A percentile compares a stretch with the other conserved stretches of the same genome.
These are phyloP conservation scores for Nymphalis polychloros DNA, from an alignment of 2,888 invertebrate species.

Conservation along the genomic window DNA sequence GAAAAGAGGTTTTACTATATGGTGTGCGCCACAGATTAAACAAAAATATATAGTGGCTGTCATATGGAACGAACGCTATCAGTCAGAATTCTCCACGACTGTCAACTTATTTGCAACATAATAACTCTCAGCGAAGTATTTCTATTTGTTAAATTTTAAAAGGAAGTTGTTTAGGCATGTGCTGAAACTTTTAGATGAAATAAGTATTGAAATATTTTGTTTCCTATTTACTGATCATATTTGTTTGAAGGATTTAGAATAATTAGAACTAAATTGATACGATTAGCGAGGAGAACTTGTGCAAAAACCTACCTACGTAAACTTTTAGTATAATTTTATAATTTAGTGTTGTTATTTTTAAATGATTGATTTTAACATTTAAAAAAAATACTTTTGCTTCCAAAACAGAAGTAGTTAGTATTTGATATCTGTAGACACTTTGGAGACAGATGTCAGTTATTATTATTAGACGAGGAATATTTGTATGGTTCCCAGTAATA, in stretches of 20 bases:
- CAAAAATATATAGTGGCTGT: slow-evolving; percentile 46
- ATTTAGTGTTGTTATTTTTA: too few relatives aligned
- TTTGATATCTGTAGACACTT: too few relatives aligned
- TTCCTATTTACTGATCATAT: background rate
- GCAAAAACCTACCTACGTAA: too few relatives aligned
- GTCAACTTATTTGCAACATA: slow-evolving; percentile 70
- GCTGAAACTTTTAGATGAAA: background rate
- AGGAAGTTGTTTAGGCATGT: slow-evolving; percentile 19
- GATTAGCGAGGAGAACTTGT: too few relatives aligned
- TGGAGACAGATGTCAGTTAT: too few relatives aligned
- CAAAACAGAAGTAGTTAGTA: too few relatives aligned
- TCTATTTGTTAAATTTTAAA: slow-evolving; percentile 19
- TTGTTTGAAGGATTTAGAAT: too few relatives aligned
- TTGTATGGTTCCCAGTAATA: background rate
- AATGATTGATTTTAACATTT: too few relatives aligned
- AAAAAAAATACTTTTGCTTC: too few relatives aligned
- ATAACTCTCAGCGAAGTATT: slow-evolving; percentile 43
- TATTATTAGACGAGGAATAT: background rate
- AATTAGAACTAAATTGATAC: too few relatives aligned
- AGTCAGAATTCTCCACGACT: slow-evolving; percentile 71
- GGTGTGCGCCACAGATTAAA: slow-evolving; percentile 26
- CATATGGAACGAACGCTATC: slow-evolving; percentile 67
- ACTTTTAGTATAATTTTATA: too few relatives aligned
- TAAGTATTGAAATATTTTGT: background rate
- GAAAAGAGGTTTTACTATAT: slow-evolving; percentile 18